Conservation (phyloP, 2,888 invertebrate species). For the Scaptomyza tumidula region DNA sequence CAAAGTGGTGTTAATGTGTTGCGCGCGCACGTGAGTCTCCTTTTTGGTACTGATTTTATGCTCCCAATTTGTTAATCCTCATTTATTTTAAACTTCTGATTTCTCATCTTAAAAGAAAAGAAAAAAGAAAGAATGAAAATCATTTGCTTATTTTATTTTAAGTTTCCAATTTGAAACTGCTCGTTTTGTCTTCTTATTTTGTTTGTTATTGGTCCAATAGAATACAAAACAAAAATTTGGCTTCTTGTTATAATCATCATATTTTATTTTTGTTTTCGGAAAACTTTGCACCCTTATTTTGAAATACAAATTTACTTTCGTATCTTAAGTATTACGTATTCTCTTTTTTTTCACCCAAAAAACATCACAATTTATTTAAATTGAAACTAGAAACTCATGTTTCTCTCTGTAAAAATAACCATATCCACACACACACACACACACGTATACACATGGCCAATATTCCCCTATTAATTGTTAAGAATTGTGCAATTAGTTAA, state of each 20-base stretch:
- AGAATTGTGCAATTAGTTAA: constrained; percentile 71
- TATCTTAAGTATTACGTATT: constrained; percentile 65
- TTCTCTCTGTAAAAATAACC: constrained; percentile 56
- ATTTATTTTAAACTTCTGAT: constrained; percentile 41
- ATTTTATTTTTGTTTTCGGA: constrained; percentile 13
- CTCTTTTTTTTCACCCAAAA: constrained; percentile 26
- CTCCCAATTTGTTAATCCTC: constrained; percentile 63
- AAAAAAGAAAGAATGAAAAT: not conserved
- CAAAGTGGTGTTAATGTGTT: constrained; percentile 80
- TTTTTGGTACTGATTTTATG: constrained; percentile 75
- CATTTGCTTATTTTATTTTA: constrained; percentile 45
- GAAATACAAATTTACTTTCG: constrained; percentile 44
- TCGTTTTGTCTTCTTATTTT: constrained; percentile 26
- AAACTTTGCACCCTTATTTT: constrained; percentile 54
- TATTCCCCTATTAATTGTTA: constrained; percentile 58
- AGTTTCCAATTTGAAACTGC: constrained; percentile 48
- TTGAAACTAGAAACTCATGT: constrained; percentile 28
- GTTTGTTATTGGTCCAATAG: constrained; percentile 13
- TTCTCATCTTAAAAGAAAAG: constrained; percentile 8
- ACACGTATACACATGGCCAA: constrained; percentile 26
- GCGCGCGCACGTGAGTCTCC: constrained; percentile 82
- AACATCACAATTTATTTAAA: constrained; percentile 68
- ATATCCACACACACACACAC: constrained; percentile 27
- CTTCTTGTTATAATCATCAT: constrained; percentile 31
- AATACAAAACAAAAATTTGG: constrained; percentile 12